Evolutionary conservation across 1,140 invertebrate genomes (phyloP).

Genomic region (Hypothenemus hampei): DNA sequence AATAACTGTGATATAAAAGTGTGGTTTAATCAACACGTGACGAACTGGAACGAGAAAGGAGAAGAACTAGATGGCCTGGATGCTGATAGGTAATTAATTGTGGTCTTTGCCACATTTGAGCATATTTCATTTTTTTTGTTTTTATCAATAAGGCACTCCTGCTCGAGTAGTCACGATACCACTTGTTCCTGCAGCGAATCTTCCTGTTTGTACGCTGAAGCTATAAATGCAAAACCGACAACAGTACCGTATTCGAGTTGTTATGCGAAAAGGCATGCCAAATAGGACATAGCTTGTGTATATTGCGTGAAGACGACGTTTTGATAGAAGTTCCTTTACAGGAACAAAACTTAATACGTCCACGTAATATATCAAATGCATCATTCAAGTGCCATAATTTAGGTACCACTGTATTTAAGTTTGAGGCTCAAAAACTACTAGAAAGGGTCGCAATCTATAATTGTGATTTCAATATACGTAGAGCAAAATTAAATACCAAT

Average conservation of each 20-base stretch:
- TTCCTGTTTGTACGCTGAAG: conserved; percentile 44
- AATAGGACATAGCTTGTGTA: conserved; percentile 12
- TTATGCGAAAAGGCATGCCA: background rate
- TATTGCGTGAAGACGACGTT: conserved; percentile 8
- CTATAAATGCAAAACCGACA: conserved; percentile 21
- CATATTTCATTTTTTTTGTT: no score
- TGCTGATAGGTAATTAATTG: conserved; percentile 17
- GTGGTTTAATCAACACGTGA: conserved; percentile 30
- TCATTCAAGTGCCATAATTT: no score
- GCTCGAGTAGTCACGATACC: conserved; percentile 44
- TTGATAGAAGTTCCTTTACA: no score
- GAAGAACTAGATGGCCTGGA: conserved; percentile 36
- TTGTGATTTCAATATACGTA: no score
- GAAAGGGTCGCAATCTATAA: no score
- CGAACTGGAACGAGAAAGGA: conserved; percentile 36
- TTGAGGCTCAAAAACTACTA: no score
- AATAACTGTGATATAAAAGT: conserved; percentile 41
- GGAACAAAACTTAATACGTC: no score
- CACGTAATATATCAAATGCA: no score
- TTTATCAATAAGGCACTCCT: conserved; percentile 37
- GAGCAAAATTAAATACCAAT: no score
- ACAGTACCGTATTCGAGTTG: conserved; percentile 1
- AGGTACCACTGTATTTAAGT: no score
- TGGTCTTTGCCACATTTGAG: background rate
- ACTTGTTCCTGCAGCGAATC: conserved; percentile 45